phyloP scores from a whole-genome alignment of 2,113 vertebrate genomes.

The Salvelinus fontinalis region DNA sequence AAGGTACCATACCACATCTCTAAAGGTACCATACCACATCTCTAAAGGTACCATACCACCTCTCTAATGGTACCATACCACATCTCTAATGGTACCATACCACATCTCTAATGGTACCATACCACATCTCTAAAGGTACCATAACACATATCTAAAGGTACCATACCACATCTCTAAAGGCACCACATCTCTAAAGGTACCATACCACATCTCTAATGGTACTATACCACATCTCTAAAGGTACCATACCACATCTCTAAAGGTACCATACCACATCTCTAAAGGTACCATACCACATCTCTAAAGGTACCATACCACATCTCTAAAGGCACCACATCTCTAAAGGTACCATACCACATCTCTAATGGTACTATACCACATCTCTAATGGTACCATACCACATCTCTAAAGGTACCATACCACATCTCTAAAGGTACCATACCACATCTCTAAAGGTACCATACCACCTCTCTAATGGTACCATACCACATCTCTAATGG shows the following conservation, averaged over 20 bases:
- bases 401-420: slow-evolving; percentile 91
- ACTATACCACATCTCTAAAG: slow-evolving; percentile 83
- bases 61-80: slow-evolving; percentile 93
- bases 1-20: no score
- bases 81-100: no score
- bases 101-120: slow-evolving; percentile 95
- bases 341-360: no score
- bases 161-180: slow-evolving; percentile 83
- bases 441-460: slow-evolving; percentile 98
- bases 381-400: no score
- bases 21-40: slow-evolving; percentile 91
- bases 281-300: no score
- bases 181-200: no score
- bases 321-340: no score
- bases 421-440: slow-evolving; percentile 93
- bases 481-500: slow-evolving; percentile 99
- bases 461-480: slow-evolving; percentile 85
- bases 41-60: no score
- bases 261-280: slow-evolving; percentile 90
- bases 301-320: slow-evolving; percentile 92
- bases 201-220: slow-evolving; percentile 99
- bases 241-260: slow-evolving; percentile 99
- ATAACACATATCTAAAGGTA: slow-evolving; percentile 99
- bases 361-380: slow-evolving; percentile 92
- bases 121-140: slow-evolving; percentile 89